A percentile compares a stretch with the other conserved stretches of the same genome.
Conservation (phyloP, 1,140 invertebrate species). For the Camponotus floridanus region DNA sequence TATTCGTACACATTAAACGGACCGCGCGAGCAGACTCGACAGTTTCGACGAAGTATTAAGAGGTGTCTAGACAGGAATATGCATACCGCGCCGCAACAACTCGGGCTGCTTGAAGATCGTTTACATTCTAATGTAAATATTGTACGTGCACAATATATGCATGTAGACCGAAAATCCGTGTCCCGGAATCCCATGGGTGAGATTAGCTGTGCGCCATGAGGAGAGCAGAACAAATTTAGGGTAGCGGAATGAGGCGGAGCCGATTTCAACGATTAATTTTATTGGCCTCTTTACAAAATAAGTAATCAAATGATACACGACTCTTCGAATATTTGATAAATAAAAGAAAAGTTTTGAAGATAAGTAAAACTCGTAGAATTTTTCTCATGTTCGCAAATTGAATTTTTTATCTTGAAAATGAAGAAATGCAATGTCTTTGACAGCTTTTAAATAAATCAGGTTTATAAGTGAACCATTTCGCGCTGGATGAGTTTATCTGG, state of each 20-base stretch:
- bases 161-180: conserved; percentile 66
- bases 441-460: not conserved
- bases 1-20: conserved; percentile 48
- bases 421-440: not conserved
- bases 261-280: conserved; percentile 58
- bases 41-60: conserved; percentile 45
- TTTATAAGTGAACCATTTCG: not conserved
- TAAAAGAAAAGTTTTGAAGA: not conserved
- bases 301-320: conserved; percentile 20
- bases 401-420: conserved; percentile 2
- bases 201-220: conserved; percentile 55
- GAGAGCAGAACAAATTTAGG: conserved; percentile 57
- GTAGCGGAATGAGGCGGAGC: not conserved
- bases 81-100: conserved; percentile 42
- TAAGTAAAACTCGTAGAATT: conserved; percentile 28
- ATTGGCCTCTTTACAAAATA: conserved; percentile 11
- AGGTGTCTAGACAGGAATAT: conserved; percentile 33
- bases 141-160: conserved; percentile 57
- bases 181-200: conserved; percentile 55
- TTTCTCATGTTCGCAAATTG: not conserved
- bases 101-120: conserved; percentile 56
- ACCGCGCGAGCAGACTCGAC: conserved; percentile 30
- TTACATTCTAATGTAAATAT: conserved; percentile 65
- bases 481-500: not conserved
- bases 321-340: not conserved